A percentile compares a stretch with the other conserved stretches of the same genome.
Conservation (phyloP, 1,140 invertebrate genomes). For the Drosophila ananassae region DNA sequence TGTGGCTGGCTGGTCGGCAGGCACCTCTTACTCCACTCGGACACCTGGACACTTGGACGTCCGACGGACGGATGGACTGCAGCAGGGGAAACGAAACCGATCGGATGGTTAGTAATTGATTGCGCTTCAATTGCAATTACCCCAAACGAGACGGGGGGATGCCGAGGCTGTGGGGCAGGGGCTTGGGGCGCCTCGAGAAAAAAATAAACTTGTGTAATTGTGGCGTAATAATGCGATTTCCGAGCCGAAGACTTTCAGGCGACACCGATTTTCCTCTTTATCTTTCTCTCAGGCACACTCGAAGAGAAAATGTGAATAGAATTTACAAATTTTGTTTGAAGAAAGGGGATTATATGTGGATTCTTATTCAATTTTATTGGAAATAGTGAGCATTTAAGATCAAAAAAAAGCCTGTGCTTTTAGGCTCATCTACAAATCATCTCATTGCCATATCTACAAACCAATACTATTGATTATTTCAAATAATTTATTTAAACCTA, state of each 20-base stretch:
- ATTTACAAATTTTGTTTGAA: background rate
- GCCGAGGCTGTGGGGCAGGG: background rate
- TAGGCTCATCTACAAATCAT: too few relatives aligned
- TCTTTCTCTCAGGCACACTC: conserved; percentile 4
- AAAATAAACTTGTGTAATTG: conserved; percentile 68
- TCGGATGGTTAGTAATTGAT: conserved; percentile 79
- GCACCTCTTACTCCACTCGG: conserved; percentile 63
- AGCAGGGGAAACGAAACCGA: conserved; percentile 51
- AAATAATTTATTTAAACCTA: too few relatives aligned
- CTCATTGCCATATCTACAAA: too few relatives aligned
- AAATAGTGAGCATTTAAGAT: too few relatives aligned
- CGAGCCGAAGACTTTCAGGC: conserved; percentile 58
- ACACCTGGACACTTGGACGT: conserved; percentile 22
- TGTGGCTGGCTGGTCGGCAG: conserved; percentile 67
- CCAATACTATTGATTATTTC: too few relatives aligned
- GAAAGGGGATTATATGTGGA: too few relatives aligned
- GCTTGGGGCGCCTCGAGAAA: conserved; percentile 17
- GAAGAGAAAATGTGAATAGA: background rate
- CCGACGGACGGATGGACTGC: conserved; percentile 12
- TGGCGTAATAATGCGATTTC: conserved; percentile 78
- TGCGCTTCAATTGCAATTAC: conserved; percentile 84
- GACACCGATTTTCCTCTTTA: conserved; percentile 39
- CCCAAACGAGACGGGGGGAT: conserved; percentile 21
- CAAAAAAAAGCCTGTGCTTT: too few relatives aligned
- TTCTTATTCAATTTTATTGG: too few relatives aligned